Base-by-base conservation (phyloP, 2,888 invertebrate genomes). In the Cylindroiulus punctatus region DNA sequence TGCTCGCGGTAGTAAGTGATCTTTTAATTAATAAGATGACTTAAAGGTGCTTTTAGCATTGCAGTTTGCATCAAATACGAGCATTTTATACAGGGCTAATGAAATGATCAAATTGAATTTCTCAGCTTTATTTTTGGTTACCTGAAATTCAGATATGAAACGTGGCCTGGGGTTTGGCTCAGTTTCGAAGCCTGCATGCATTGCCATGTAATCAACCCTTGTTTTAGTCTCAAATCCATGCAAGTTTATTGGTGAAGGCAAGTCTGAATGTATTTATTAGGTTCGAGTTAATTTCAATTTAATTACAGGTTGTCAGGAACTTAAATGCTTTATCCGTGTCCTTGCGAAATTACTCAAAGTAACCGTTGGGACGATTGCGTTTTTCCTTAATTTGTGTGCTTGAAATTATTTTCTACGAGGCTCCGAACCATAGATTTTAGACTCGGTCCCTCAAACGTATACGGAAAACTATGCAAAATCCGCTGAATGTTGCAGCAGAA, bases 271-370 rank as follows among this genome's bases (percentile, higher is more conserved):
- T 76, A 76, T 76, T 76, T 76, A 76, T 76, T 76, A 3, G 76
- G 26, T 76, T 76, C 30, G 76, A 76, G 76, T 76, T 76, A 30
- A 30, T 76, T 76, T 76, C 30, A 30, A 76, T 76, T 76, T 76
- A 76, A 76, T 76, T 76, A 76, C 76, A 30, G 76, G 76, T 76
- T 76, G 76, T 76, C 76, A 76, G 76, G 76, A 76, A 76, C 76
- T 76, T 76, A 30, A 76, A 65, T 76, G 30, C 76, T 76, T 76
- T 30, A 30, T 76, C 14, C 12, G 14, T 26, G 26, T 76, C 30
- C 26, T 76, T 30, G 76, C 76, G 8, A 76, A 30, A 76, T 76
- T 76, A 76, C 76, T 76, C 76, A 76, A 76, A 76, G 30, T 17
- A 76, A 76, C 12, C 30, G 30, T 76, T 76, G 76, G 76, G 76